A percentile compares a stretch with the other conserved stretches of the same genome.
Evolutionary conservation across 2,888 invertebrate genomes (phyloP).

Genomic region (Argyra leucocephala): DNA sequence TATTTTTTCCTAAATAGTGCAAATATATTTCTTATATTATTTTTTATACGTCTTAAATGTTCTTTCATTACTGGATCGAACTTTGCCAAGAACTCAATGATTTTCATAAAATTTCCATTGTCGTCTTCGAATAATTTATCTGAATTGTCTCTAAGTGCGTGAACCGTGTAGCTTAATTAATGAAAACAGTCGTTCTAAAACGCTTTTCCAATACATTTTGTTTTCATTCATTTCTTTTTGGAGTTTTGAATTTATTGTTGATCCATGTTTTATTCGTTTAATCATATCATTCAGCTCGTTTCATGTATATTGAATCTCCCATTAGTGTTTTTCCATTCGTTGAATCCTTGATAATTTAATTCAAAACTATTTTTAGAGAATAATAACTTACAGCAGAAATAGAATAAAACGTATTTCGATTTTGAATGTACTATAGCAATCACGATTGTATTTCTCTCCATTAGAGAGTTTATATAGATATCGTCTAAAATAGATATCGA

Average conservation of each 20-base stretch:
- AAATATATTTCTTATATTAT: slow-evolving; percentile 8
- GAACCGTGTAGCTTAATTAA: slow-evolving; percentile 10
- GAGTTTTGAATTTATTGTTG: slow-evolving; percentile 8
- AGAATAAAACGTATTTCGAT: slow-evolving; percentile 3
- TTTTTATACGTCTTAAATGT: slow-evolving; percentile 11
- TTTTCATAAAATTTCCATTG: slow-evolving; percentile 10
- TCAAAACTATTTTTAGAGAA: slow-evolving; percentile 2
- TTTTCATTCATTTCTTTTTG: slow-evolving; percentile 9
- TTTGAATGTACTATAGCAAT: slow-evolving; percentile 2
- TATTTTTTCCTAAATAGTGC: slow-evolving; percentile 8
- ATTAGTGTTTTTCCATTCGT: slow-evolving; percentile 11
- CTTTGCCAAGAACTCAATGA: slow-evolving; percentile 10
- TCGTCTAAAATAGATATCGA: background rate
- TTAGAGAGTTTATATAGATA: background rate
- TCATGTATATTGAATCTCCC: slow-evolving; percentile 10
- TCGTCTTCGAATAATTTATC: slow-evolving; percentile 10
- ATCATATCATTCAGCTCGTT: slow-evolving; percentile 11
- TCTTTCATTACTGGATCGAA: slow-evolving; percentile 10
- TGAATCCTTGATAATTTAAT: slow-evolving; percentile 10
- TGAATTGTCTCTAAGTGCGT: slow-evolving; percentile 7
- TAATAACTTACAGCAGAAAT: slow-evolving; percentile 9
- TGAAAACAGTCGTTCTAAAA: slow-evolving; percentile 9
- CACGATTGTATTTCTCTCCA: slow-evolving; percentile 10
- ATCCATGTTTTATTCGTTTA: slow-evolving; percentile 7
- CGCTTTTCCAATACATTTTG: slow-evolving; percentile 9